Conservation (phyloP, 2,888 invertebrate genomes). For the Machimus rusticus region DNA sequence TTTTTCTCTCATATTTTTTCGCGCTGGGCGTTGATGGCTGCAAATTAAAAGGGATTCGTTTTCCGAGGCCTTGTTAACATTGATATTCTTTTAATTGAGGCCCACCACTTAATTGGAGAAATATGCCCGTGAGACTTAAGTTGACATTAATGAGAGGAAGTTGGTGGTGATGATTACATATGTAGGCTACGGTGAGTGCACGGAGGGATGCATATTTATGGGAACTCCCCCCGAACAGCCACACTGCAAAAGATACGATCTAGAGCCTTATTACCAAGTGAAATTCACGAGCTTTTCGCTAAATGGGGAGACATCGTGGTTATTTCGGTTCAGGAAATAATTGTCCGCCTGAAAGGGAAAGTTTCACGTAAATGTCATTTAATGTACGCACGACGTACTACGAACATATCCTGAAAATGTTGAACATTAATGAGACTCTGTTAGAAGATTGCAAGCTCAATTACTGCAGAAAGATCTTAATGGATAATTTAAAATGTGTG, state of each 20-base stretch:
- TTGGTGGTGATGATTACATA: neutral
- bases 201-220: neutral
- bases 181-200: neutral
- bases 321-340: neutral
- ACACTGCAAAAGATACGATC: neutral
- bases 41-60: neutral
- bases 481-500: neutral
- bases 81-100: conserved; percentile 9
- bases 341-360: neutral
- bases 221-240: neutral
- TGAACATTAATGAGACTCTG: neutral
- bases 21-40: neutral
- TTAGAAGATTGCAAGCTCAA: neutral
- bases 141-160: neutral
- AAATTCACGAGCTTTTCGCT: neutral
- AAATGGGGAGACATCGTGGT: neutral
- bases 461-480: neutral
- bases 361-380: neutral
- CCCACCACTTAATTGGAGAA: conserved; percentile 3
- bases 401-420: neutral
- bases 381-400: neutral
- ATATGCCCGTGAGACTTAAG: neutral
- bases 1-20: neutral
- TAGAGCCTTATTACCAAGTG: neutral
- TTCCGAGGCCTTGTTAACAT: neutral